Conservation (phyloP, 2,797 vertebrate genomes). For the Sebastes iracundus region DNA sequence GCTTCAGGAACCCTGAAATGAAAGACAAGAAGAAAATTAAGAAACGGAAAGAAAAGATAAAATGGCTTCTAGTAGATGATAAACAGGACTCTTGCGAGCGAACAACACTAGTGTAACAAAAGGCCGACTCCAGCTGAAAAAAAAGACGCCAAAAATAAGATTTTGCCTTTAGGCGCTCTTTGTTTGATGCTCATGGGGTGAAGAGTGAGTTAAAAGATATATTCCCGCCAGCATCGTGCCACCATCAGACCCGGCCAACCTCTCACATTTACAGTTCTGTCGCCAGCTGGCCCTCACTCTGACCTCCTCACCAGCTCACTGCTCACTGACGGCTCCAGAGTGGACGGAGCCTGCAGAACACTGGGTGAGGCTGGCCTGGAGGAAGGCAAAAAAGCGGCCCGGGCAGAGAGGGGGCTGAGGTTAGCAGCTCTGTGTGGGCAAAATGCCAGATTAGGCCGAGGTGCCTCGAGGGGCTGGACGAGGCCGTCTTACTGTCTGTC, state of each 20-base stretch:
- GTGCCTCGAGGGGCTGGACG: conserved; percentile 62
- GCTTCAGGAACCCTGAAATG: conserved; percentile 85
- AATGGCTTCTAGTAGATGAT: background rate
- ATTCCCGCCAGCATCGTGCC: background rate
- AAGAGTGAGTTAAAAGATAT: background rate
- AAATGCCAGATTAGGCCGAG: conserved; percentile 72
- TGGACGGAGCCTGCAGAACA: background rate
- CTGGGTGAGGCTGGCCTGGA: background rate
- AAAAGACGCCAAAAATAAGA: conserved; percentile 12
- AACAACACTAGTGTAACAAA: background rate
- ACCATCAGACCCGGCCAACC: conserved; percentile 43
- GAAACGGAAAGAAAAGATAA: background rate
- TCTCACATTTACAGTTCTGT: conserved; percentile 68
- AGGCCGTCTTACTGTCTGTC: conserved; percentile 72
- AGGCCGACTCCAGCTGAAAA: background rate
- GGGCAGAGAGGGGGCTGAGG: conserved; percentile 17
- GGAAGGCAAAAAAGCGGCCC: background rate
- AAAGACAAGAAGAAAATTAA: conserved; percentile 14
- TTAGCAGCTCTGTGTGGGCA: conserved; percentile 42
- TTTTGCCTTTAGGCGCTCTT: conserved; percentile 9
- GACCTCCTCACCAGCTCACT: conserved; percentile 23
- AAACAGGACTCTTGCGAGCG: background rate
- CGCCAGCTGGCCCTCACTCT: background rate
- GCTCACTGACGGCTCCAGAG: conserved; percentile 5
- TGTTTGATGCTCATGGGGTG: background rate